phyloP scores from a whole-genome alignment of 2,797 vertebrate species.

The Pampus argenteus region DNA sequence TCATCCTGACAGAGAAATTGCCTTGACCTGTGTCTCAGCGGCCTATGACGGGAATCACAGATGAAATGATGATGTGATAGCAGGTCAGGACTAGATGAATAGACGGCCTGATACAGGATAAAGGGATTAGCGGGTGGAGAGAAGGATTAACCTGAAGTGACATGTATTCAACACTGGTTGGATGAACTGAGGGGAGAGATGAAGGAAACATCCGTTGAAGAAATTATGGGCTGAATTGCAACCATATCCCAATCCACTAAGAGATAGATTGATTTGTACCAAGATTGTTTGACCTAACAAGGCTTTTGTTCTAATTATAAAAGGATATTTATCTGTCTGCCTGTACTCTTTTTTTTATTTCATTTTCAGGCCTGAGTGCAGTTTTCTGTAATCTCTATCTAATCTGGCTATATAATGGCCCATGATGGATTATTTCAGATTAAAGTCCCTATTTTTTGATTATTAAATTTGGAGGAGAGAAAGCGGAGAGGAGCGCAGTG shows the following conservation, averaged over 20 bases:
- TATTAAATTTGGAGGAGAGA: slow-evolving; percentile 64
- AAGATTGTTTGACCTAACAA: slow-evolving; percentile 20
- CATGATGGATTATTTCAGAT: slow-evolving; percentile 73
- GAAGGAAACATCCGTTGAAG: neutral
- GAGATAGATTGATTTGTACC: slow-evolving; percentile 2
- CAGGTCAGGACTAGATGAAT: slow-evolving; percentile 20
- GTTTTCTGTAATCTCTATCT: slow-evolving; percentile 72
- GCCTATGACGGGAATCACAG: neutral
- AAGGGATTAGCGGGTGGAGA: slow-evolving; percentile 17
- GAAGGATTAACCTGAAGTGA: slow-evolving; percentile 35
- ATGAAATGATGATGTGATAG: slow-evolving; percentile 18
- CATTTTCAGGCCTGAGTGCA: slow-evolving; percentile 35
- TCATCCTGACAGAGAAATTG: neutral
- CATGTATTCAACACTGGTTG: slow-evolving; percentile 11
- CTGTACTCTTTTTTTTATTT: neutral
- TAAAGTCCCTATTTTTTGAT: slow-evolving; percentile 55
- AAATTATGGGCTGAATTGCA: slow-evolving; percentile 1
- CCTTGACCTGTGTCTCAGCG: neutral
- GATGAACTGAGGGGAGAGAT: neutral
- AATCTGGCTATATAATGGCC: slow-evolving; percentile 59
- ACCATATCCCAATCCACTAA: neutral
- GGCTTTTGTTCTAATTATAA: slow-evolving; percentile 23
- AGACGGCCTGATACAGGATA: slow-evolving; percentile 3
- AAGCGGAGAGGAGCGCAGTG: slow-evolving; percentile 51
- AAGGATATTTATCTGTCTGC: slow-evolving; percentile 8